phyloP scores from a whole-genome alignment of 2,797 vertebrate species.

The Diglossa cyanea region DNA sequence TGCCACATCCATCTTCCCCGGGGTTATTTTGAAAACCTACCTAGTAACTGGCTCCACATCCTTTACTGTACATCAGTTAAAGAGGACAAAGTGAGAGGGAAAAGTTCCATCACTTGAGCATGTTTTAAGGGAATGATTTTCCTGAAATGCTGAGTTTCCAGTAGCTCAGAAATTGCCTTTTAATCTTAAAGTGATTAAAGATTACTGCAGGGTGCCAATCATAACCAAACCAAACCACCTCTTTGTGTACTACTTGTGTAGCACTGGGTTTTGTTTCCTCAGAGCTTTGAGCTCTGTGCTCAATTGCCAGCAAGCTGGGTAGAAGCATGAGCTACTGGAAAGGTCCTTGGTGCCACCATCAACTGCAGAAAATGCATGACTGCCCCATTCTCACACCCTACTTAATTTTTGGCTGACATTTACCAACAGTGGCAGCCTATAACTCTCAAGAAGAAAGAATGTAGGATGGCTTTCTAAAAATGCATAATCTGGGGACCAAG shows the following conservation, averaged over 20 bases:
- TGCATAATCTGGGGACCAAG: background rate
- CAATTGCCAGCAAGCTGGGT: background rate
- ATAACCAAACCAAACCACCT: background rate
- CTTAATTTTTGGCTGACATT: background rate
- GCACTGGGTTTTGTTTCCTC: background rate
- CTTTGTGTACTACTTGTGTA: background rate
- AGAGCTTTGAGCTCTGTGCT: background rate
- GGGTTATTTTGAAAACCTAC: background rate
- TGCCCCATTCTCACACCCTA: background rate
- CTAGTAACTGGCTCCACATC: background rate
- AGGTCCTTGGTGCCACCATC: background rate
- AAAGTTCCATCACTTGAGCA: background rate
- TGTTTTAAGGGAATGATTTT: background rate
- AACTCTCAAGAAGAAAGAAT: background rate
- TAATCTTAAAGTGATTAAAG: background rate
- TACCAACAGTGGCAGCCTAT: background rate
- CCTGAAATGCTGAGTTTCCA: background rate
- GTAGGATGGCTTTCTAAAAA: background rate
- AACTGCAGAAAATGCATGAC: background rate
- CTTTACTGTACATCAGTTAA: background rate
- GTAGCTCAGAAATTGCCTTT: background rate
- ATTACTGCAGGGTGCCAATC: background rate
- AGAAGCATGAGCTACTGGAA: accelerated
- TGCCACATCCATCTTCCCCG: background rate
- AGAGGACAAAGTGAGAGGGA: background rate